These are phyloP conservation scores for Drosophila murphyi DNA, from an alignment of 1,140 invertebrate species.

Conservation along the genomic window DNA sequence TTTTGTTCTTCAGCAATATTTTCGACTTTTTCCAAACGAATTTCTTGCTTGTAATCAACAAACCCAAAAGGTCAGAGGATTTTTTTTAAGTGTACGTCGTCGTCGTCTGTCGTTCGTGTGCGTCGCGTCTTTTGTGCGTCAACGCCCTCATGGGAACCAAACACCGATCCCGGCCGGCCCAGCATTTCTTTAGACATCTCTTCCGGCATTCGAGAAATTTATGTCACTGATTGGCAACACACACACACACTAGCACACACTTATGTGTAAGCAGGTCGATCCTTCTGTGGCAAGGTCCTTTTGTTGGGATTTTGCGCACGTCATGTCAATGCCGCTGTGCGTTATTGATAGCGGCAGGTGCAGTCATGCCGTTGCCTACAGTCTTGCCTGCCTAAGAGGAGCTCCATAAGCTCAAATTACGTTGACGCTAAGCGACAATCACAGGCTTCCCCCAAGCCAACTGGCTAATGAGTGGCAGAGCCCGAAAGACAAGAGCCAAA, in stretches of 20 bases:
- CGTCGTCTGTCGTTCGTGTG: constrained; percentile 52
- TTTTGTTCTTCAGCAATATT: no score
- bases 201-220: constrained; percentile 66
- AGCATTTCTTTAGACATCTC: constrained; percentile 50
- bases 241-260: neutral
- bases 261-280: constrained; percentile 13
- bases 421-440: constrained; percentile 40
- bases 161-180: constrained; percentile 32
- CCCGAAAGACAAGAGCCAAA: neutral
- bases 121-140: constrained; percentile 61
- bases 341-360: constrained; percentile 71
- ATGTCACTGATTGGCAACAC: constrained; percentile 75
- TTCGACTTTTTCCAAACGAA: no score
- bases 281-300: constrained; percentile 51
- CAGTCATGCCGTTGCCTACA: constrained; percentile 23
- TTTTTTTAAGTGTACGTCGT: constrained; percentile 31
- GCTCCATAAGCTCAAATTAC: constrained; percentile 34
- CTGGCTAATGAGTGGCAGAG: constrained; percentile 13
- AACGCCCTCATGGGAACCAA: constrained; percentile 81
- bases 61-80: no score
- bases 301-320: constrained; percentile 50
- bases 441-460: constrained; percentile 35
- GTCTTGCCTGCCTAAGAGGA: constrained; percentile 18
- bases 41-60: no score
- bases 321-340: constrained; percentile 45